Base-by-base conservation (phyloP, 2,113 vertebrate species). In the Mastomys natalensis region DNA sequence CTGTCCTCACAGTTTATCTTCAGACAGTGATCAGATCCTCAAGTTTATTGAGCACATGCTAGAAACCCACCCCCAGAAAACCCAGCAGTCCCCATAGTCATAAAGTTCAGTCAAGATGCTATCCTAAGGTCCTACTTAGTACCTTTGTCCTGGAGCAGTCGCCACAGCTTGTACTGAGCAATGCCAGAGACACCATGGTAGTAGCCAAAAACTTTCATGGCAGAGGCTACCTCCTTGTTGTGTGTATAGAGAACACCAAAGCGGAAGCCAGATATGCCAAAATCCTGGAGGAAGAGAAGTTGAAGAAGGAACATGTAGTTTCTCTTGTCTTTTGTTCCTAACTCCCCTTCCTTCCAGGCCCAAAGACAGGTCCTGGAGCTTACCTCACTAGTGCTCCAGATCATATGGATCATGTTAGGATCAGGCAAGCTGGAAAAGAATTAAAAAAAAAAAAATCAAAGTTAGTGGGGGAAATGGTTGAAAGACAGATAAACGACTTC, bases 381-480 rank as follows among this genome's bases (percentile, higher is more conserved):
- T 97, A 99, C 99, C 99, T 99, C 99, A 97, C 98, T 99, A 95
- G 99, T 91, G 7, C 99, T 99, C 99, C 99, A 99, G 98, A 99
- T 98, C 88, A 99, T 98, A 22, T 99, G 99, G 37, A 99, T 99
- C 98, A 99, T 99, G 97, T 99, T 98, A 34, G 99, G 99, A 97
- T 99, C 99, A 55, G 99, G 99, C 97, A 99, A 98, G 97, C 99
- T 99, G 98, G n/a, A 62, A 26, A 96, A 81, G 84, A 5, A 4
- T 22, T 60, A 98, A 2, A 87, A 19, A 96, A 87, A 19, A 96
- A 31, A 81, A 58, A 62, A 16, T 43, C 82, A 78, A 74, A 62
- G 43, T 95, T 81, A 68, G 29, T 4, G 22, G 78, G 29, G 29
- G 11, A 22, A 62, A 24, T 81, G 51, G 17, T 29, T 86, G 45